phyloP scores from a whole-genome alignment of 2,888 invertebrate species.

The Hybos culiciformis region DNA sequence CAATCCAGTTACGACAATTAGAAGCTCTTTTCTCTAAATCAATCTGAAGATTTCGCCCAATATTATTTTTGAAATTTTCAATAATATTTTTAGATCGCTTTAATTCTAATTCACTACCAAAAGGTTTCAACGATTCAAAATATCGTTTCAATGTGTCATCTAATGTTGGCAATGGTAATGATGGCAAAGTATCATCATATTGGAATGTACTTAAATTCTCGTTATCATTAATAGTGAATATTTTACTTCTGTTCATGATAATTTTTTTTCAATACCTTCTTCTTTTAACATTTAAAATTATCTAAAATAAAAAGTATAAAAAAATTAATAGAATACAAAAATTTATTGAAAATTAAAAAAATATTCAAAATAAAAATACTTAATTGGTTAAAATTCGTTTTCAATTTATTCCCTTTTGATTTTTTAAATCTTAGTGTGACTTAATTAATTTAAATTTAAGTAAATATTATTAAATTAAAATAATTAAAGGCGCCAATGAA shows the following conservation, averaged over 20 bases:
- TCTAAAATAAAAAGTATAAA: too few species aligned
- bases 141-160: conserved; percentile 40
- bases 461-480: too few species aligned
- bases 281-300: too few species aligned
- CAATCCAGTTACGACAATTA: conserved; percentile 41
- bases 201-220: conserved; percentile 35
- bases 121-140: conserved; percentile 38
- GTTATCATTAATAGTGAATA: conserved; percentile 23
- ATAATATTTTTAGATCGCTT: conserved; percentile 34
- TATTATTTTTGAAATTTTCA: conserved; percentile 37
- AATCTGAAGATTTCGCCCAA: conserved; percentile 38
- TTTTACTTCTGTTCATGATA: conserved; percentile 31
- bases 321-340: too few species aligned
- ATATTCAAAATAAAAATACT: too few species aligned
- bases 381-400: too few species aligned
- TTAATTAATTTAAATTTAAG: too few species aligned
- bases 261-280: too few species aligned
- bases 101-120: conserved; percentile 36
- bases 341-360: too few species aligned
- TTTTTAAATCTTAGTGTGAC: too few species aligned
- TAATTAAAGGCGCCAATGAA: too few species aligned
- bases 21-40: conserved; percentile 35
- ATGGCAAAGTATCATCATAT: conserved; percentile 38
- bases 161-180: conserved; percentile 41
- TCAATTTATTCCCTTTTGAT: too few species aligned